A percentile compares a stretch with the other conserved stretches of the same genome.
Evolutionary conservation across 2,888 invertebrate species (phyloP).

Genomic region (Endomychus coccineus): DNA sequence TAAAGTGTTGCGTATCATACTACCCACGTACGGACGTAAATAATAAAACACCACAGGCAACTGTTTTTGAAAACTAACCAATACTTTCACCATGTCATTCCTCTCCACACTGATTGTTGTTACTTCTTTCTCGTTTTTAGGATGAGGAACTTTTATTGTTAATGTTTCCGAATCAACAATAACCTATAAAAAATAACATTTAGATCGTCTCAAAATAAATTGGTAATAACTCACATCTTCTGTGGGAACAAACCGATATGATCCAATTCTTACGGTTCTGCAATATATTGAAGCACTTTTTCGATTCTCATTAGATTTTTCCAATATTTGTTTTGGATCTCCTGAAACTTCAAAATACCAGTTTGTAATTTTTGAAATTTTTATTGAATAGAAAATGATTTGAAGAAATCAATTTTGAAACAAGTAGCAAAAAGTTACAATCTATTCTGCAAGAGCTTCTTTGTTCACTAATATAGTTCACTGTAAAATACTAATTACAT

Average conservation of each 20-base stretch:
- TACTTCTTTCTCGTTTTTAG: constrained; percentile 48
- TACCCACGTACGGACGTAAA: constrained; percentile 60
- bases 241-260: constrained; percentile 69
- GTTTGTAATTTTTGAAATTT: no score
- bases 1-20: constrained; percentile 59
- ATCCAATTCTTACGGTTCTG: constrained; percentile 76
- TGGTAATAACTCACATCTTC: constrained; percentile 53
- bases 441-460: no score
- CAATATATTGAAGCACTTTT: constrained; percentile 43
- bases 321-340: neutral
- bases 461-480: no score
- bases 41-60: constrained; percentile 77
- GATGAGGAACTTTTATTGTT: constrained; percentile 52
- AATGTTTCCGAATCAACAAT: constrained; percentile 32
- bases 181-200: constrained; percentile 28
- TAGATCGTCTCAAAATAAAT: constrained; percentile 1
- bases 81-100: constrained; percentile 64
- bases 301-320: constrained; percentile 4
- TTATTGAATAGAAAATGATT: no score
- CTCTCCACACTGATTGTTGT: constrained; percentile 61
- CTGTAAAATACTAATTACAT: no score
- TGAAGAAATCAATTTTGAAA: no score
- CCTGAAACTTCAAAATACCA: no score
- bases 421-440: no score
- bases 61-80: constrained; percentile 68